These are phyloP conservation scores for Sandelia bainsii DNA, from an alignment of 2,797 vertebrate genomes.

Conservation along the genomic window DNA sequence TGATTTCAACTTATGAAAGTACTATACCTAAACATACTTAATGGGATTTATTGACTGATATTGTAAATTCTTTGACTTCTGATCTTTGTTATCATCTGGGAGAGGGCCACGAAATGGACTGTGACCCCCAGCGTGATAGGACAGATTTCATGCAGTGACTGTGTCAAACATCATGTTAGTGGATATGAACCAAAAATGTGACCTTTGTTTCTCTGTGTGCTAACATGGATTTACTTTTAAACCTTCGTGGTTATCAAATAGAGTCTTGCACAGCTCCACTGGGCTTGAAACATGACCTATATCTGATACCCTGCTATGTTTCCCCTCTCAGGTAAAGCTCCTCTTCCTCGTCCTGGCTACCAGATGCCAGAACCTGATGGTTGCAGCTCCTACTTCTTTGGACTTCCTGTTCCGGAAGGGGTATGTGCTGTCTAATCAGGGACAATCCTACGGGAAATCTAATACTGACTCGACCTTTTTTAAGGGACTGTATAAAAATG, in stretches of 20 bases:
- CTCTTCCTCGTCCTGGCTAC: slow-evolving; percentile 90
- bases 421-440: slow-evolving; percentile 73
- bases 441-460: not conserved
- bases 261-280: not conserved
- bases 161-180: slow-evolving; percentile 14
- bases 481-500: not conserved
- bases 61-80: slow-evolving; percentile 15
- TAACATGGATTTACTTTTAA: slow-evolving; percentile 19
- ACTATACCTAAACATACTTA: too few species aligned
- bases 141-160: slow-evolving; percentile 11
- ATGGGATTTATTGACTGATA: slow-evolving; percentile 13
- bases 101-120: slow-evolving; percentile 54
- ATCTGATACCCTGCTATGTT: not conserved
- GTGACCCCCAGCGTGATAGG: slow-evolving; percentile 56
- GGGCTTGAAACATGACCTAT: slow-evolving; percentile 21
- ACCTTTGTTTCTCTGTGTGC: slow-evolving; percentile 17
- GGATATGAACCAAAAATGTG: not conserved
- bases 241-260: not conserved
- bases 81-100: slow-evolving; percentile 46
- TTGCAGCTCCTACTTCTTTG: slow-evolving; percentile 93
- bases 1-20: not conserved
- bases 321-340: slow-evolving; percentile 87
- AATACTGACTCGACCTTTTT: not conserved
- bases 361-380: slow-evolving; percentile 91
- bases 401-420: slow-evolving; percentile 92